Conservation (phyloP, 2,888 invertebrate genomes). For the Smittia aterrima region DNA sequence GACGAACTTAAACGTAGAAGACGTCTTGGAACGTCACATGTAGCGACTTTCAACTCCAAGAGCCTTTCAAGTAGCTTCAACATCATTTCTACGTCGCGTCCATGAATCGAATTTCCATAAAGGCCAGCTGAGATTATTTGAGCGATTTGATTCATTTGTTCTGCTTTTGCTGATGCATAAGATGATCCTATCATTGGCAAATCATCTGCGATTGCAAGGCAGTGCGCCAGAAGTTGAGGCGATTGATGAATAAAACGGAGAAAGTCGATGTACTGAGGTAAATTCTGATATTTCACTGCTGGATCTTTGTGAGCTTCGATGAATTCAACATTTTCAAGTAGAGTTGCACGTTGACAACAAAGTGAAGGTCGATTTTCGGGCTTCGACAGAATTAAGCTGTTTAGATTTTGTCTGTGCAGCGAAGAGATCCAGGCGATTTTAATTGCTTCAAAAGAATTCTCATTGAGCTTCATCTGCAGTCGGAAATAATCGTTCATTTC, state of each 20-base stretch:
- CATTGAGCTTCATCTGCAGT: slow-evolving; percentile 69
- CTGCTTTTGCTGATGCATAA: slow-evolving; percentile 44
- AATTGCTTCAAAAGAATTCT: slow-evolving; percentile 57
- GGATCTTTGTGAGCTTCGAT: slow-evolving; percentile 80
- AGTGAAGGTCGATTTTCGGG: slow-evolving; percentile 73
- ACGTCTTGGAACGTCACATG: slow-evolving; percentile 66
- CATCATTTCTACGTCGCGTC: slow-evolving; percentile 69
- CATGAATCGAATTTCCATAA: slow-evolving; percentile 71
- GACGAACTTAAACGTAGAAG: slow-evolving; percentile 81
- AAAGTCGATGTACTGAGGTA: slow-evolving; percentile 66
- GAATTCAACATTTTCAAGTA: slow-evolving; percentile 65
- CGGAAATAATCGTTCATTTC: slow-evolving; percentile 79
- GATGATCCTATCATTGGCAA: slow-evolving; percentile 49
- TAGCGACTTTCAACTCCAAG: slow-evolving; percentile 69
- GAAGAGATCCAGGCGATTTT: slow-evolving; percentile 85
- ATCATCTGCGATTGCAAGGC: slow-evolving; percentile 66
- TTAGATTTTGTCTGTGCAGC: slow-evolving; percentile 79
- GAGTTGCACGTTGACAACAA: slow-evolving; percentile 70
- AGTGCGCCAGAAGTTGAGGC: slow-evolving; percentile 68
- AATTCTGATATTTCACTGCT: slow-evolving; percentile 72
- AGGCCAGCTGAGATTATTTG: slow-evolving; percentile 59
- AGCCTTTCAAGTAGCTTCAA: slow-evolving; percentile 65
- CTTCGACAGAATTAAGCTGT: slow-evolving; percentile 70
- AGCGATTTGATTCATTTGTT: slow-evolving; percentile 51
- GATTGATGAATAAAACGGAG: slow-evolving; percentile 66